phyloP scores from a whole-genome alignment of 2,113 vertebrate species.

The Poicephalus gulielmi region DNA sequence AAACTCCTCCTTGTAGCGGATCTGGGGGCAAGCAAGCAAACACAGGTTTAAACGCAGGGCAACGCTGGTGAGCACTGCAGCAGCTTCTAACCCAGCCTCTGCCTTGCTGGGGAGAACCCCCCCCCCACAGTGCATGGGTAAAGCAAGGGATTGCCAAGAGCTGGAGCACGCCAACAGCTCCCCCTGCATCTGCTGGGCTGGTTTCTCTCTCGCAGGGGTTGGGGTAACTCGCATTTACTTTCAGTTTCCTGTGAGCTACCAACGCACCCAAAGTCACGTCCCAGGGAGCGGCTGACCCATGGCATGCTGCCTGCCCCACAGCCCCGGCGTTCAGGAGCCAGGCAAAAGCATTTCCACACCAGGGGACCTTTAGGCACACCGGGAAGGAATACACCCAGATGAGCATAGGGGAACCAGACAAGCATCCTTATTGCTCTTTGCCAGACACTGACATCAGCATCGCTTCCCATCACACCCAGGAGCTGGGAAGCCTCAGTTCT shows the following conservation, averaged over 20 bases:
- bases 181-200: not conserved
- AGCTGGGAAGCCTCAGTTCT: not conserved
- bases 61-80: accelerated
- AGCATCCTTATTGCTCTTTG: not conserved
- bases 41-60: accelerated
- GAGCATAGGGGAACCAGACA: not conserved
- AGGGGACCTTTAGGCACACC: accelerated
- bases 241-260: not conserved
- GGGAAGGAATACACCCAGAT: not conserved
- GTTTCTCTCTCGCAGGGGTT: not conserved
- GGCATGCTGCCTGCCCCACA: not conserved
- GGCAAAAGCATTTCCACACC: not conserved
- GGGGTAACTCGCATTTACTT: not conserved
- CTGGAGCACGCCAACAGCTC: not conserved
- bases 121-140: no score
- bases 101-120: not conserved
- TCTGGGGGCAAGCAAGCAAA: slow-evolving; percentile 62
- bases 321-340: not conserved
- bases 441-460: not conserved
- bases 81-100: not conserved
- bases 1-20: slow-evolving; percentile 96
- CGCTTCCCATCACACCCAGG: not conserved
- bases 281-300: accelerated
- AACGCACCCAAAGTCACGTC: accelerated
- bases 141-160: accelerated